A percentile compares a stretch with the other conserved stretches of the same genome.
Evolutionary conservation across 2,888 invertebrate genomes (phyloP).

Genomic region (Leucania comma): DNA sequence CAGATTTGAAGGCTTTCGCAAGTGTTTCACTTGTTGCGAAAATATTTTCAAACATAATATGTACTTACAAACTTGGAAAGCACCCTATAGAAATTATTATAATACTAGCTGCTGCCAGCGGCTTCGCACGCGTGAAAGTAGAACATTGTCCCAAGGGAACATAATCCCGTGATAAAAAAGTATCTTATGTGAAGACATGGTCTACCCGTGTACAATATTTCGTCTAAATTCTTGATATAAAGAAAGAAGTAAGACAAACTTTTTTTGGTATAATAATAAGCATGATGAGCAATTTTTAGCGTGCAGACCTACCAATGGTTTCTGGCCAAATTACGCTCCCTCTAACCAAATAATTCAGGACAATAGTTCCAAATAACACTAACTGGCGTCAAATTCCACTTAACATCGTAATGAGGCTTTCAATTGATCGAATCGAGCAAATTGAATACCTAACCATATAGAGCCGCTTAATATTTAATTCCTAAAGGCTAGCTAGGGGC

Average conservation of each 20-base stretch:
- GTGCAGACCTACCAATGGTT: neutral
- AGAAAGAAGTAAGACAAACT: no score
- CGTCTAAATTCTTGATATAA: no score
- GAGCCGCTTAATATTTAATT: slow-evolving; percentile 54
- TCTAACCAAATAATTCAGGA: neutral
- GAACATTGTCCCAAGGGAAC: no score
- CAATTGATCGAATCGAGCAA: slow-evolving; percentile 27
- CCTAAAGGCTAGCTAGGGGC: slow-evolving; percentile 25
- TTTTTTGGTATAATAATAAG: no score
- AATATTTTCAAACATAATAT: neutral
- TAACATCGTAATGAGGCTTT: neutral
- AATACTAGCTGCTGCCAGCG: no score
- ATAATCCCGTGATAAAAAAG: no score
- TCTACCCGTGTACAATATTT: no score
- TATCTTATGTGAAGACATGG: no score
- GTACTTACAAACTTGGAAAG: no score
- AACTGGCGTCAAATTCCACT: slow-evolving; percentile 8
- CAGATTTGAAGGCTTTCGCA: slow-evolving; percentile 9
- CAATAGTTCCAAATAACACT: neutral
- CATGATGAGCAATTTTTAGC: neutral
- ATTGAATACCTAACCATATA: slow-evolving; percentile 35
- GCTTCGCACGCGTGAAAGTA: no score
- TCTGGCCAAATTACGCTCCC: neutral
- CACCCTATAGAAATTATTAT: no score
- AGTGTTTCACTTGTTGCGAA: slow-evolving; percentile 7